These are phyloP conservation scores for Girardia tigrina DNA, from an alignment of 2,888 invertebrate species.

Conservation along the genomic window DNA sequence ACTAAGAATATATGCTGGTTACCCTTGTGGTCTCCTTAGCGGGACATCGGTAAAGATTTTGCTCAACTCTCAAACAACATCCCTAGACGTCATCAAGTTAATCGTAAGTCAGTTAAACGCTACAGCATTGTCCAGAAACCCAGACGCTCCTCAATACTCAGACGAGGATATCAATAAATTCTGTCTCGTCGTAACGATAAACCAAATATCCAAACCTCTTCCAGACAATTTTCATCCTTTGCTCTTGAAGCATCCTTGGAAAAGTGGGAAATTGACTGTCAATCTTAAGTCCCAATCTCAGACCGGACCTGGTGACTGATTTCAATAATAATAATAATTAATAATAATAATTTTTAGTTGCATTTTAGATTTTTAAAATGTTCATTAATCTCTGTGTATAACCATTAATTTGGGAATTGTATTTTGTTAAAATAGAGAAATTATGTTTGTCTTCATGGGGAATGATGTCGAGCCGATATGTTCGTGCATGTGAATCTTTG, in stretches of 20 bases:
- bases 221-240: conserved; percentile 83
- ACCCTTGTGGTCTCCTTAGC: conserved; percentile 78
- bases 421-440: neutral
- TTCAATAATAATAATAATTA: neutral
- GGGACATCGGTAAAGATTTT: conserved; percentile 84
- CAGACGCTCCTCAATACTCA: conserved; percentile 44
- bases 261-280: conserved; percentile 58
- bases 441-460: neutral
- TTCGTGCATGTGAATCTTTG: neutral
- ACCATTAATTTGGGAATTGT: neutral
- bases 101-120: conserved; percentile 79
- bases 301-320: neutral
- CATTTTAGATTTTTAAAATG: neutral
- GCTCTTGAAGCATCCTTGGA: conserved; percentile 85
- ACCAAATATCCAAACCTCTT: conserved; percentile 78
- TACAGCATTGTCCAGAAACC: conserved; percentile 20
- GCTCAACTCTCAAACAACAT: conserved; percentile 78
- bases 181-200: conserved; percentile 84
- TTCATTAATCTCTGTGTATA: neutral
- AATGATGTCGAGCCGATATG: neutral
- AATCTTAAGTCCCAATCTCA: neutral
- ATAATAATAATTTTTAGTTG: neutral
- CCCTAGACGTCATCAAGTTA: conserved; percentile 81
- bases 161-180: conserved; percentile 69
- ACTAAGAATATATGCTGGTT: conserved; percentile 79